Conservation (phyloP, 2,113 vertebrate genomes). For the Centropristis striata region DNA sequence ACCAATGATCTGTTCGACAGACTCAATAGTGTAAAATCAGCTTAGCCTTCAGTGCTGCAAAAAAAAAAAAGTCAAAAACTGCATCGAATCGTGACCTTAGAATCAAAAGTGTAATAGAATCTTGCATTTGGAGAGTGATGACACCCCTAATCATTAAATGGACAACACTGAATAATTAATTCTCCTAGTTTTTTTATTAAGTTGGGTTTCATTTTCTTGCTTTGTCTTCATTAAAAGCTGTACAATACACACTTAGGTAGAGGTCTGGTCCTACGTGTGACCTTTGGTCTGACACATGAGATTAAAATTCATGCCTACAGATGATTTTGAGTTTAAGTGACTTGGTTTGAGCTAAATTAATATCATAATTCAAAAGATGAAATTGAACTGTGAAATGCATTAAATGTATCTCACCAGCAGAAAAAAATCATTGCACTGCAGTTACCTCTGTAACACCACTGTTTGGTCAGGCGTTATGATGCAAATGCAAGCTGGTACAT, state of each 20-base stretch:
- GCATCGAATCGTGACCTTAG: too few relatives aligned
- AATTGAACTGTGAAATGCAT: conserved; percentile 1
- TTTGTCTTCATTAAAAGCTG: not conserved
- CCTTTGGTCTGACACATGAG: not conserved
- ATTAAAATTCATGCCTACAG: not conserved
- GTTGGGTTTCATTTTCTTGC: not conserved
- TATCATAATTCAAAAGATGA: conserved; percentile 11
- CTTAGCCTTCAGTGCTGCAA: too few relatives aligned
- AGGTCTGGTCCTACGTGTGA: not conserved
- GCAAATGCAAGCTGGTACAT: conserved; percentile 64
- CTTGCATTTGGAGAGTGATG: too few relatives aligned
- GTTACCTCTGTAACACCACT: conserved; percentile 30
- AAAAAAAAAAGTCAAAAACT: too few relatives aligned
- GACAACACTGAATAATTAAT: not conserved
- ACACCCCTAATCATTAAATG: too few relatives aligned
- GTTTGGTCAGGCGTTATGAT: conserved; percentile 49
- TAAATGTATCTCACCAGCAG: not conserved
- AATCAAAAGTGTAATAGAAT: too few relatives aligned
- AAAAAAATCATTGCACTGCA: conserved; percentile 13
- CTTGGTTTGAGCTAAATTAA: conserved; percentile 6
- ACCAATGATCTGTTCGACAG: too few relatives aligned
- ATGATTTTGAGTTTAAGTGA: not conserved
- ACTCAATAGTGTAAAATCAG: too few relatives aligned
- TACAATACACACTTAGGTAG: not conserved
- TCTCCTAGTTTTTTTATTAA: not conserved